Percentiles rank a stretch among this genome's conserved stretches.
Evolutionary conservation across 2,113 vertebrate species (phyloP).

Genomic region (Datnioides undecimradiatus): DNA sequence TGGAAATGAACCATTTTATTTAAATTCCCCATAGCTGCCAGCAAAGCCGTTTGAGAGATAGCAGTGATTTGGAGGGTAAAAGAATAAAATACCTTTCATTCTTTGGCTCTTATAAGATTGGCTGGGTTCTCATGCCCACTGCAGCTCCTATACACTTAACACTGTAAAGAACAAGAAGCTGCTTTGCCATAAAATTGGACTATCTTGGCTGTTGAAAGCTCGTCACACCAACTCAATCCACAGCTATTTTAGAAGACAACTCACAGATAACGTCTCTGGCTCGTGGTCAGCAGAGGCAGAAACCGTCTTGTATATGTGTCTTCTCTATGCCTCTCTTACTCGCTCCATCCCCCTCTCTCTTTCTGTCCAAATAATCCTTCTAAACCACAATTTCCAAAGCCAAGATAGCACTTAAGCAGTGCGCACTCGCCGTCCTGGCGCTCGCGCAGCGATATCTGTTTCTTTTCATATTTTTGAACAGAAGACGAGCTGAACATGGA

Average conservation of each 20-base stretch:
- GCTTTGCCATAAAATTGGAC: slow-evolving; percentile 6
- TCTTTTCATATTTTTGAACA: slow-evolving; percentile 74
- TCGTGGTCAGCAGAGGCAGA: slow-evolving; percentile 34
- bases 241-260: slow-evolving; percentile 19
- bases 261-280: slow-evolving; percentile 58
- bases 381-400: slow-evolving; percentile 77
- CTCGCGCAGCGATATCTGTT: slow-evolving; percentile 73
- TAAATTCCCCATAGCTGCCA: slow-evolving; percentile 33
- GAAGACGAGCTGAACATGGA: slow-evolving; percentile 40
- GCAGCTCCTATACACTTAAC: slow-evolving; percentile 13
- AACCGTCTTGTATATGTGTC: slow-evolving; percentile 27
- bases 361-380: slow-evolving; percentile 70
- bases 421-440: slow-evolving; percentile 76
- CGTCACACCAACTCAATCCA: slow-evolving; percentile 2
- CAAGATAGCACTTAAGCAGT: slow-evolving; percentile 81
- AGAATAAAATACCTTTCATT: slow-evolving; percentile 51
- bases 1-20: slow-evolving; percentile 49
- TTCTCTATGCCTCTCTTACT: slow-evolving; percentile 1
- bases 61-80: slow-evolving; percentile 34
- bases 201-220: slow-evolving; percentile 14
- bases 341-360: slow-evolving; percentile 22
- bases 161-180: not conserved
- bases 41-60: slow-evolving; percentile 42
- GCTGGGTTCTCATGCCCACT: slow-evolving; percentile 27
- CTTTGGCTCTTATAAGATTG: slow-evolving; percentile 49